Percentiles rank a stretch among this genome's conserved stretches.
Conservation (phyloP, 2,797 vertebrate genomes). For the Gadopsis bispinosus region DNA sequence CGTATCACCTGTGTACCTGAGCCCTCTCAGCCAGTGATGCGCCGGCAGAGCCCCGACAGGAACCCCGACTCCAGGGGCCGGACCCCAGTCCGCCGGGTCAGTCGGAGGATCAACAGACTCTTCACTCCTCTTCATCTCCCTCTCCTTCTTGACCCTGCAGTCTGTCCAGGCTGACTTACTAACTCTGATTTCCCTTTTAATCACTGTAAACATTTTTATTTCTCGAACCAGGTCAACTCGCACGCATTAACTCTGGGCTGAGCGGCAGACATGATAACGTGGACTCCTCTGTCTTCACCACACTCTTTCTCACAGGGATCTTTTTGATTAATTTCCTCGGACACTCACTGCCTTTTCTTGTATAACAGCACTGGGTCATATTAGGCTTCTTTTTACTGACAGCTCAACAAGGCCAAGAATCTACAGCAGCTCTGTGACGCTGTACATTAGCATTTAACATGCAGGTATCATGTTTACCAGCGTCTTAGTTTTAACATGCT, state of each 20-base stretch:
- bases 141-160: neutral
- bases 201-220: neutral
- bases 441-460: neutral
- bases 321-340: slow-evolving; percentile 10
- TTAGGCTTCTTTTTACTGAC: neutral
- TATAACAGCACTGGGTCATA: neutral
- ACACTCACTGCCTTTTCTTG: slow-evolving; percentile 15
- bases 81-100: slow-evolving; percentile 74
- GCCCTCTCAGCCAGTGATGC: neutral
- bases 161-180: slow-evolving; percentile 16
- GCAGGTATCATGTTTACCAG: neutral
- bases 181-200: slow-evolving; percentile 36
- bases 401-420: neutral
- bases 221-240: slow-evolving; percentile 53
- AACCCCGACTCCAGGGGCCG: slow-evolving; percentile 29
- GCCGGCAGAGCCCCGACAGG: slow-evolving; percentile 19
- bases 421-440: neutral
- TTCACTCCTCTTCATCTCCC: neutral
- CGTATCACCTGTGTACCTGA: slow-evolving; percentile 77
- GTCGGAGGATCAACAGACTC: slow-evolving; percentile 50
- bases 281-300: slow-evolving; percentile 14
- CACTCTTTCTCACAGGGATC: slow-evolving; percentile 5
- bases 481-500: neutral
- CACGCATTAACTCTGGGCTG: slow-evolving; percentile 10
- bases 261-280: neutral